Evolutionary conservation across 2,888 invertebrate species (phyloP), one percentile per base, ranked within the genome.

Genomic region (Amphipoea lucens): DNA sequence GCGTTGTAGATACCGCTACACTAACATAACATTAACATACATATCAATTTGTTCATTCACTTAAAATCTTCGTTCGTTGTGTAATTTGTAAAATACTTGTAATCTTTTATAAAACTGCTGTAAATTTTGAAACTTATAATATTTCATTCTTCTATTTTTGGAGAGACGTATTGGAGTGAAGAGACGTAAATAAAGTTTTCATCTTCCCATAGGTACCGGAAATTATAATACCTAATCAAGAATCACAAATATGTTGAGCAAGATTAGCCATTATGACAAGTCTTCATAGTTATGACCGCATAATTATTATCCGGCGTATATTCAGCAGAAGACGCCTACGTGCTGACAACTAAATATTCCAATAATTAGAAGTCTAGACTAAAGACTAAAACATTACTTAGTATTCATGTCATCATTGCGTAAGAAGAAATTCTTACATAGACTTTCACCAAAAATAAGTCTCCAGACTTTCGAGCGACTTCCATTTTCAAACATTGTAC

Each of bases 261-360:
- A 57, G 57, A 4, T 11, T 57, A n/a, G 23, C 23, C n/a, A n/a
- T 57, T 20, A 23, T 11, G 57, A 11, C 23, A 20, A 51, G 57
- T 11, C 3, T 57, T 57, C 57, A 57, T 23, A n/a, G 23, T 11
- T 11, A 23, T 11, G n/a, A 23, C 57, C 3, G 9, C 23, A 57
- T 57, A n/a, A 57, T 57, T n/a, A 57, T 11, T 57, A n/a, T 57
- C n/a, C 9, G 14, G 29, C 45, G 17, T n/a, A 36, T 45, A 62
- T 66, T 74, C 74, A 66, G 36, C 51, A 76, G 2, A 76, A 57
- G 14, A 23, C 5, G 51, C 23, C 62, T 68, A 63, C 2, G 7
- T 69, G 80, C 83, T 81, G 83, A 83, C 48, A 57, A 20, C 29
- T 42, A 57, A 81, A 77, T 83, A 83, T 77, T 76, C 77, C 23